These are phyloP conservation scores for Pseudolycoriella hygida DNA, from an alignment of 2,888 invertebrate species.

Conservation along the genomic window DNA sequence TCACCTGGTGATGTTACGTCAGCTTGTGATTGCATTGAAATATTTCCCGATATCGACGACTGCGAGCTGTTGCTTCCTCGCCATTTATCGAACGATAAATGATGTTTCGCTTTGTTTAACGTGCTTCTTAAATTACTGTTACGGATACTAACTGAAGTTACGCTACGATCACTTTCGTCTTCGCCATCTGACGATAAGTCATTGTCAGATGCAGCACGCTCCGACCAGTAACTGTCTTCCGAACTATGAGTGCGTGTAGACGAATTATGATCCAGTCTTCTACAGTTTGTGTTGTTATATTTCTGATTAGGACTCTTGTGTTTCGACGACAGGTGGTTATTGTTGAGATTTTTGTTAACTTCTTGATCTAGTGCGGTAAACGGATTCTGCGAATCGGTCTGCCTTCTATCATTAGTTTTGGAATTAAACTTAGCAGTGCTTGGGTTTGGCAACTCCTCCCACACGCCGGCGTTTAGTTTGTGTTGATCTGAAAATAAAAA, in stretches of 20 bases:
- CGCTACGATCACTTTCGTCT: constrained; percentile 31
- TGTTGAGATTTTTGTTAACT: constrained; percentile 4
- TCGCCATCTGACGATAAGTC: constrained; percentile 46
- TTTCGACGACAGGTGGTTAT: not conserved
- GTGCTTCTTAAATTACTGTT: constrained; percentile 65
- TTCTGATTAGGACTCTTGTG: not conserved
- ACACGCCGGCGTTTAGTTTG: constrained; percentile 52
- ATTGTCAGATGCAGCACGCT: constrained; percentile 24
- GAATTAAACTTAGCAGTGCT: constrained; percentile 13
- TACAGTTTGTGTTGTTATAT: constrained; percentile 10
- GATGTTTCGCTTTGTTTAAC: constrained; percentile 61
- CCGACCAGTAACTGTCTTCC: constrained; percentile 46
- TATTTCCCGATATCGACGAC: constrained; percentile 12
- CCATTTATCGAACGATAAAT: constrained; percentile 60
- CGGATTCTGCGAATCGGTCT: constrained; percentile 17
- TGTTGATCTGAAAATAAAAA: constrained; percentile 61
- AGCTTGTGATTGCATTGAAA: constrained; percentile 13
- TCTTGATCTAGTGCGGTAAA: constrained; percentile 8
- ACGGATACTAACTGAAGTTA: constrained; percentile 30
- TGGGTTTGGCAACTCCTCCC: constrained; percentile 44
- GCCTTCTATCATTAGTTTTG: constrained; percentile 19
- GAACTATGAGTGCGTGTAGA: constrained; percentile 29
- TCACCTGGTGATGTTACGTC: constrained; percentile 42
- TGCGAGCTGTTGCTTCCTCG: constrained; percentile 24
- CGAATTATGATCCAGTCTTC: constrained; percentile 17